phyloP scores from a whole-genome alignment of 1,140 invertebrate species.

The Drosophila bocki region DNA sequence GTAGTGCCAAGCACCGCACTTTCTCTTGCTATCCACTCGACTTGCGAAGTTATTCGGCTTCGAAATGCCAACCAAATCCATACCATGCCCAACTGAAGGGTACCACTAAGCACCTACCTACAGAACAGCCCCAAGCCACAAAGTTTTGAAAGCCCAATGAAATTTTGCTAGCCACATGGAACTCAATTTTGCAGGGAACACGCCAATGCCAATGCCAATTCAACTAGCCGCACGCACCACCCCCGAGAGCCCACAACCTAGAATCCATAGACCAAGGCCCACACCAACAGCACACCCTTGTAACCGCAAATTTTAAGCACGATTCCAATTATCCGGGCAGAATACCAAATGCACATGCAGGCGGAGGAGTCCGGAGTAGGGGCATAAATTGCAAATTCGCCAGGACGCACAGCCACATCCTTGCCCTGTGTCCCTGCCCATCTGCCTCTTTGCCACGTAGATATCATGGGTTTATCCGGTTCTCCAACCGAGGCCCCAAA shows the following conservation, averaged over 20 bases:
- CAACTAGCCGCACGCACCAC: slow-evolving; percentile 29
- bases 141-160: slow-evolving; percentile 81
- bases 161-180: slow-evolving; percentile 72
- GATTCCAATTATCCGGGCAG: slow-evolving; percentile 80
- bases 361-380: slow-evolving; percentile 7
- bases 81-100: slow-evolving; percentile 21
- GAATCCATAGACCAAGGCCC: slow-evolving; percentile 3
- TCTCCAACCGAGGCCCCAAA: background rate
- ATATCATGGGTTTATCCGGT: slow-evolving; percentile 7
- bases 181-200: slow-evolving; percentile 74
- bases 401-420: slow-evolving; percentile 31
- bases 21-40: background rate
- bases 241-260: background rate
- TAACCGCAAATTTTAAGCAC: slow-evolving; percentile 81
- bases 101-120: slow-evolving; percentile 9
- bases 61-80: slow-evolving; percentile 23
- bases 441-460: slow-evolving; percentile 10
- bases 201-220: slow-evolving; percentile 47
- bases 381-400: slow-evolving; percentile 50
- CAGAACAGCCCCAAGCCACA: slow-evolving; percentile 49
- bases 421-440: background rate
- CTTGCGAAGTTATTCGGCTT: slow-evolving; percentile 33
- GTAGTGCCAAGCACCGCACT: background rate
- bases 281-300: slow-evolving; percentile 23
- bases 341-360: slow-evolving; percentile 70